Evolutionary conservation across 2,797 vertebrate species (phyloP).

Genomic region (Taenioides sp.): DNA sequence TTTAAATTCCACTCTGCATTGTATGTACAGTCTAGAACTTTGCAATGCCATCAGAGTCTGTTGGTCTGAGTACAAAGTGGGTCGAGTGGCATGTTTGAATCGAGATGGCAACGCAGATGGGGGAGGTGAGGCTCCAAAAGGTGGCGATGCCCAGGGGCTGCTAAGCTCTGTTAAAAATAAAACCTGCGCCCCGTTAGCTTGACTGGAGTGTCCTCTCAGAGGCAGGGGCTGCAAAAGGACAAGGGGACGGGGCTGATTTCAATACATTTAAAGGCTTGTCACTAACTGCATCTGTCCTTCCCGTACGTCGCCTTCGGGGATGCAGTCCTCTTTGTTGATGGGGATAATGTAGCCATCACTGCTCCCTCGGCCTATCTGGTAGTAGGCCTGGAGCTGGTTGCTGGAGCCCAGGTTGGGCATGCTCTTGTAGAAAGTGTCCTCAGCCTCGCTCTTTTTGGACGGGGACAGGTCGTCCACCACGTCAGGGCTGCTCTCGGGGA

Average conservation of each 20-base stretch:
- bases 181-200: constrained; percentile 60
- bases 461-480: constrained; percentile 91
- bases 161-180: constrained; percentile 64
- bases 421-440: constrained; percentile 99
- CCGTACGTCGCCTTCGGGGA: constrained; percentile 93
- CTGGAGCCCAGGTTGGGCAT: constrained; percentile 97
- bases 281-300: constrained; percentile 99
- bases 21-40: constrained; percentile 90
- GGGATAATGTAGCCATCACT: constrained; percentile 98
- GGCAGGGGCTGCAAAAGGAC: constrained; percentile 43
- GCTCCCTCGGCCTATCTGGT: constrained; percentile 94
- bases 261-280: constrained; percentile 94
- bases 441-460: constrained; percentile 89
- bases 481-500: constrained; percentile 90
- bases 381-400: constrained; percentile 94
- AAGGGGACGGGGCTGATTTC: constrained; percentile 64
- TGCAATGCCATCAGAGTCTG: constrained; percentile 61
- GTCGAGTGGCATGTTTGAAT: constrained; percentile 52
- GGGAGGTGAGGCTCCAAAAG: constrained; percentile 36
- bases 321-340: constrained; percentile 90
- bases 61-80: constrained; percentile 62
- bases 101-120: constrained; percentile 44
- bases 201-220: constrained; percentile 70
- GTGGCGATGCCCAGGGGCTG: constrained; percentile 43
- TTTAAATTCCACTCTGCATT: constrained; percentile 92